Evolutionary conservation across 1,140 invertebrate genomes (phyloP).

Genomic region (Andricus grossulariae): DNA sequence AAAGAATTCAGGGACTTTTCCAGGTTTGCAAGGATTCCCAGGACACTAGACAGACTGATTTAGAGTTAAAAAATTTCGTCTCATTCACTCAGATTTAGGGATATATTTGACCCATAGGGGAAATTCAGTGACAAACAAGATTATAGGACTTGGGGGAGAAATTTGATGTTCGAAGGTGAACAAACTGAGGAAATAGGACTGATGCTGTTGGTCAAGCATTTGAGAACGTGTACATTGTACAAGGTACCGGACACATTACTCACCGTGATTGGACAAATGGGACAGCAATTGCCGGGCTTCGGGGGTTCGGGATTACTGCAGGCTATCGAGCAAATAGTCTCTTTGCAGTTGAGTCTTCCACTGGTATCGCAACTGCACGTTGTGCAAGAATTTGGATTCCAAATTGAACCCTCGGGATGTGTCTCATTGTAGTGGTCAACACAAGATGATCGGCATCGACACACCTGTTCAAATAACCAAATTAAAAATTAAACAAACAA

Average conservation of each 20-base stretch:
- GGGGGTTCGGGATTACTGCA: constrained; percentile 67
- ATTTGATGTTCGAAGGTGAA: constrained; percentile 27
- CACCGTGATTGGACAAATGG: constrained; percentile 67
- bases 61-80: no score
- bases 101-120: constrained; percentile 4
- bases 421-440: constrained; percentile 64
- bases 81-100: no score
- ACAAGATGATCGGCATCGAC: constrained; percentile 65
- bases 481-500: no score
- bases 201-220: constrained; percentile 36
- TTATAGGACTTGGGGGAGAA: neutral
- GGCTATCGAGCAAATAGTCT: constrained; percentile 66
- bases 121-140: neutral
- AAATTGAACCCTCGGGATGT: constrained; percentile 64
- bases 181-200: constrained; percentile 28
- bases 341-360: constrained; percentile 66
- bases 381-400: constrained; percentile 66
- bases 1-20: no score
- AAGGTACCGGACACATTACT: constrained; percentile 48
- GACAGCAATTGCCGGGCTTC: constrained; percentile 64
- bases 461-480: constrained; percentile 52
- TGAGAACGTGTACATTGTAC: constrained; percentile 38
- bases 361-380: constrained; percentile 65
- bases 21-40: rapidly evolving
- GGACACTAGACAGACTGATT: no score